A percentile compares a stretch with the other conserved stretches of the same genome.
These are phyloP conservation scores for Scaptomyza flava DNA, from an alignment of 2,888 invertebrate species.

Conservation along the genomic window DNA sequence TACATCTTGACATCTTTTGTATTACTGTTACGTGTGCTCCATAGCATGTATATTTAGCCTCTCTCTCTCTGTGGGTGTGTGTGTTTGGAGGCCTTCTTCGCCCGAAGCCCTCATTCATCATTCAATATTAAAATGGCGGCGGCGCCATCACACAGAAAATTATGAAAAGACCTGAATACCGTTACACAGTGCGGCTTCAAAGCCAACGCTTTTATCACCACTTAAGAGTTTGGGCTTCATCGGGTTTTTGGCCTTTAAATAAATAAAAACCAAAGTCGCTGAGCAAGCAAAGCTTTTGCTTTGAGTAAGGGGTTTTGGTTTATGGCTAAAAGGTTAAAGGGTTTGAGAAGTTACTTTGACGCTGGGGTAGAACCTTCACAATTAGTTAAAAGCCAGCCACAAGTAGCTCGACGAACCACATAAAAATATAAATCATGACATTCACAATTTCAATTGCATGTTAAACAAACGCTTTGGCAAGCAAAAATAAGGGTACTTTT, in stretches of 20 bases:
- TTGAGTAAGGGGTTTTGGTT: not conserved
- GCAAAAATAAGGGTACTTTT: conserved; percentile 4
- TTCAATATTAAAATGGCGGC: conserved; percentile 49
- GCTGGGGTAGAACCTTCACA: conserved; percentile 10
- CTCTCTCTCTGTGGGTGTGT: conserved; percentile 21
- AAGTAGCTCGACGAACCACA: conserved; percentile 44
- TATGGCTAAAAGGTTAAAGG: no score
- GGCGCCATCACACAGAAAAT: conserved; percentile 54
- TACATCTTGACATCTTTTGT: conserved; percentile 52
- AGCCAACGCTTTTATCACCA: conserved; percentile 62
- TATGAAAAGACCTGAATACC: conserved; percentile 60
- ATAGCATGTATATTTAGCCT: conserved; percentile 21
- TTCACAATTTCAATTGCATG: conserved; percentile 57
- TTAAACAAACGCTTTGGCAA: conserved; percentile 25
- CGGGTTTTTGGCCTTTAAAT: conserved; percentile 74
- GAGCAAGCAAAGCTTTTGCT: conserved; percentile 35
- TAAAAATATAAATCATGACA: conserved; percentile 56
- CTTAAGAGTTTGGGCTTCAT: conserved; percentile 77
- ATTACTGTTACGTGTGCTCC: conserved; percentile 53
- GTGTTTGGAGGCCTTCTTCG: conserved; percentile 29
- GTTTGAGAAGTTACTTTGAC: conserved; percentile 7
- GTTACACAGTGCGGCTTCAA: conserved; percentile 46
- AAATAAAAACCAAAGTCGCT: conserved; percentile 68
- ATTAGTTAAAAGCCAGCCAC: conserved; percentile 26
- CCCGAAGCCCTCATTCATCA: not conserved